Evolutionary conservation across 2,888 invertebrate genomes (phyloP), one percentile per base, ranked within the genome.

Genomic region (Philopedon plagiatum): DNA sequence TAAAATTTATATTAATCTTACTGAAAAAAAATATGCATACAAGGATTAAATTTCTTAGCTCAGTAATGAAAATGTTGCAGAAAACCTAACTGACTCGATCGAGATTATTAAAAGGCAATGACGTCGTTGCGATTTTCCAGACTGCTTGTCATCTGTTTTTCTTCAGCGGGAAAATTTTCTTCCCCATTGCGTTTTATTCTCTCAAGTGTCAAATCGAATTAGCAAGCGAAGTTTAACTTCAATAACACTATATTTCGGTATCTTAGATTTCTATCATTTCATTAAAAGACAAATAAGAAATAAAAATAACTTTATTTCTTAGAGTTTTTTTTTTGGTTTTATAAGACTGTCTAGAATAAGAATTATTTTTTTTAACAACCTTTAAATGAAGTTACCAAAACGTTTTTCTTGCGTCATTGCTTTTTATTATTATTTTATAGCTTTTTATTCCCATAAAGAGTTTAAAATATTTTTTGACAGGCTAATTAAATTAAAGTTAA

Each of bases 71-170:
- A 61, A 41, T 61, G 41, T 44, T 29, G n/a, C 9, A 26, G 34
- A 60, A 67, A 49, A 58, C 44, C 60, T 51, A 61, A 68, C 39
- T 57, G 56, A 63, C 49, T 70, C 51, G 19, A 57, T 71, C 58
- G 49, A 64, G 64, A 71, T 64, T 65, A 71, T 71, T 71, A 71
- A 71, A 71, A 61, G 71, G 39, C 65, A 54, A 65, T 66, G 65
- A 60, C 51, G 71, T 71, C 65, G 65, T 39, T 65, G 51, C 71
- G 61, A 66, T 71, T 71, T 60, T 34, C 41, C 60, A 37, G 44
- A 23, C 44, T 76, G 68, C 79, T 77, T 76, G 76, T 81, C 81
- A 79, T 82, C 83, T 83, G 82, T 79, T 82, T 81, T 82, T 81
- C 80, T 80, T 82, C 80, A 76, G 73, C 75, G 75, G 61, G 69